Evolutionary conservation across 2,888 invertebrate species (phyloP), one percentile per base, ranked within the genome.

Genomic region (Drosophila siamana): DNA sequence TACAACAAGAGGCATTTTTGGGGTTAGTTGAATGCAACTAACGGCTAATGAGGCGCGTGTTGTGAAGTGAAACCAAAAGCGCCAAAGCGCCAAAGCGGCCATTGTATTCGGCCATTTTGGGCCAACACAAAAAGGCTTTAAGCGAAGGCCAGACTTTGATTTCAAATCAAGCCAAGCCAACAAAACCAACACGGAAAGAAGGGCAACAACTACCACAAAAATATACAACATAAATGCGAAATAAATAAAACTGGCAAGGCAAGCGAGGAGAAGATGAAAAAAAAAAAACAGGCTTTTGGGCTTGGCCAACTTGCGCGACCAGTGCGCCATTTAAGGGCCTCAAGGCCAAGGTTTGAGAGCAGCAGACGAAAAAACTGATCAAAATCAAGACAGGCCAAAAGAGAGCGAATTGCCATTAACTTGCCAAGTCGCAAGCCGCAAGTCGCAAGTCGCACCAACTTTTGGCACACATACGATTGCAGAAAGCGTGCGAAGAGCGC

Each of bases 321-420:
- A 76, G 71, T 72, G 74, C 67, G 55, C 86, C 83, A 86, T 88
- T 89, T 89, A 89, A 89, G 89, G 89, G 90, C 89, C 85, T 90
- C 89, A 89, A 89, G 89, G 89, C 89, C 89, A 89, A 89, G 90
- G 89, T 90, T 90, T 89, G 78, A 72, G 16, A 69, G 50, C 62
- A 16, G 24, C 26, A 54, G 41, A 40, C 28, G 26, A 38, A 40
- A 40, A 57, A 48, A 56, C 24, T 46, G 46, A 62, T 55, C 62
- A 24, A 41, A 62, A 55, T 47, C 56, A 26, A 59, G 43, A 41
- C 56, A 26, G 59, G 43, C 16, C 46, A 75, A 81, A 47, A 47
- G 47, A 38, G 44, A 44, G 44, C 13, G 22, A 11, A 15, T 33
- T 24, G 38, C 13, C 33, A 19, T 41, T 41, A 38, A 38, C 11